Percentiles rank a stretch among this genome's conserved stretches.
These are phyloP conservation scores for Scatophagus argus DNA, from an alignment of 2,113 vertebrate species.

Conservation along the genomic window DNA sequence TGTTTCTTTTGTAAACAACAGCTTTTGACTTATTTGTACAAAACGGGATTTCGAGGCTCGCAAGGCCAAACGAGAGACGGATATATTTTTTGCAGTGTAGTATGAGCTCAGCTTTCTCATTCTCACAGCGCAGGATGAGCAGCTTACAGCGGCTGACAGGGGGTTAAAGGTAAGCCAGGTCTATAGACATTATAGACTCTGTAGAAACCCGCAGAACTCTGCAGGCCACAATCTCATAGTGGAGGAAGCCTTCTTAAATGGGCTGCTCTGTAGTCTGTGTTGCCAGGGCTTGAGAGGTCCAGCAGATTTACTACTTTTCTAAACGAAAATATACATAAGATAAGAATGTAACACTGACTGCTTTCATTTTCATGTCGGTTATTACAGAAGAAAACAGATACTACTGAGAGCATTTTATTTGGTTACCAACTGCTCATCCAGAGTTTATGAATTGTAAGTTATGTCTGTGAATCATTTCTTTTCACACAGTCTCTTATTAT, in stretches of 20 bases:
- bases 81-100: conserved; percentile 47
- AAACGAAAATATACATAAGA: neutral
- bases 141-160: conserved; percentile 40
- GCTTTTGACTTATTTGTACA: rapidly evolving
- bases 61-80: neutral
- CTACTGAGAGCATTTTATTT: too few species aligned
- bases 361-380: too few species aligned
- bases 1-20: neutral
- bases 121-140: conserved; percentile 47
- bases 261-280: neutral
- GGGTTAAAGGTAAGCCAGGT: conserved; percentile 38
- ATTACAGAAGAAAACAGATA: too few species aligned
- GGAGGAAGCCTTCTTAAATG: neutral
- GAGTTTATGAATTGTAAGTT: neutral
- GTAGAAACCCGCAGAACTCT: neutral
- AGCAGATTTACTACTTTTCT: too few species aligned
- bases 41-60: neutral
- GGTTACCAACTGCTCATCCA: neutral
- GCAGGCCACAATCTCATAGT: neutral
- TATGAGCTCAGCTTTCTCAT: conserved; percentile 11
- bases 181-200: neutral
- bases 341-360: too few species aligned
- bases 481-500: too few species aligned
- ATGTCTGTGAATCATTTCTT: neutral
- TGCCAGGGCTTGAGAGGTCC: neutral